Conservation (phyloP, 1,140 invertebrate species). For the Pectinophora gossypiella region DNA sequence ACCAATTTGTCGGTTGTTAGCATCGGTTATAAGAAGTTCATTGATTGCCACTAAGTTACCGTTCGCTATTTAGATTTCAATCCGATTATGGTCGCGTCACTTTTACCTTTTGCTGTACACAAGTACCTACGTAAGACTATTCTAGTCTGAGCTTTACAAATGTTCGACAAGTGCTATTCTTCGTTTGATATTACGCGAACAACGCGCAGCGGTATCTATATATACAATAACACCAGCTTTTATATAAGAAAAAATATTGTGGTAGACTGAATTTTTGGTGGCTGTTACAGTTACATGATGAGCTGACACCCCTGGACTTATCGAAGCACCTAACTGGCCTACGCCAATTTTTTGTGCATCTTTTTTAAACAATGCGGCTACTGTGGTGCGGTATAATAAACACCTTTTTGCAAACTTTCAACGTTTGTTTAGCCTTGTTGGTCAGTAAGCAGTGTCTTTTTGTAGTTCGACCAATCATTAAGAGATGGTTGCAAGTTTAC, state of each 20-base stretch:
- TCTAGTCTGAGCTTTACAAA: no score
- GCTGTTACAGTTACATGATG: no score
- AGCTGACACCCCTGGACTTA: no score
- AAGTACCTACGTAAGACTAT: no score
- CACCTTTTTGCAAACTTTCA: conserved; percentile 39
- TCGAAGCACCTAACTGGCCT: background rate
- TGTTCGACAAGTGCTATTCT: no score
- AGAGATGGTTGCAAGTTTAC: background rate
- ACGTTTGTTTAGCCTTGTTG: conserved; percentile 7
- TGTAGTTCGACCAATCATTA: background rate
- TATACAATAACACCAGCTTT: no score
- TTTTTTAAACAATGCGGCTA: conserved; percentile 30
- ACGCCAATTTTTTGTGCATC: conserved; percentile 3
- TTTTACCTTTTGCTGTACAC: conserved; percentile 12
- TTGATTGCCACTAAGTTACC: conserved; percentile 29
- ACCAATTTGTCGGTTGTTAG: conserved; percentile 36
- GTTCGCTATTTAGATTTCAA: conserved; percentile 23
- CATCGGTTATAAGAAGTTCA: conserved; percentile 17
- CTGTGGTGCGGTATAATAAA: conserved; percentile 26
- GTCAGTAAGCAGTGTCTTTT: background rate
- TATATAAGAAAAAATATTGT: no score
- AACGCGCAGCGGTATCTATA: no score
- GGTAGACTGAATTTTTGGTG: no score
- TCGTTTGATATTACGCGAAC: no score
- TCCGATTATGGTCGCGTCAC: conserved; percentile 6